A percentile compares a stretch with the other conserved stretches of the same genome.
Evolutionary conservation across 2,888 invertebrate species (phyloP).

Genomic region (Thysanoteuthis rhombus): DNA sequence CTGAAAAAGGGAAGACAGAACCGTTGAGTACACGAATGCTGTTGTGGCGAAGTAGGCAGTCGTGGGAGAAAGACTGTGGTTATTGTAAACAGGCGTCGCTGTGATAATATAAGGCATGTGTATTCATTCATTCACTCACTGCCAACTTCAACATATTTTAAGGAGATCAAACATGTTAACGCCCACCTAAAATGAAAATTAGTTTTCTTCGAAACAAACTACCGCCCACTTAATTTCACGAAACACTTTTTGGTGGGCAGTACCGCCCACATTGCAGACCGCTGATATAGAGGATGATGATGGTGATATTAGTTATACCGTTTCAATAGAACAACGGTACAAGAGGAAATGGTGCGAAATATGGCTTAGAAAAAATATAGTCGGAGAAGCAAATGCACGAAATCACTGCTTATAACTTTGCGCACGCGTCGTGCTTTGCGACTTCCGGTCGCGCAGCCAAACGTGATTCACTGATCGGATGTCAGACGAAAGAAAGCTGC

Average conservation of each 20-base stretch:
- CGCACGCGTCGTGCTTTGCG: constrained; percentile 12
- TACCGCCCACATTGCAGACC: too few species aligned
- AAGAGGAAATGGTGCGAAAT: not conserved
- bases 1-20: not conserved
- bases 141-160: too few species aligned
- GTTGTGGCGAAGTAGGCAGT: not conserved
- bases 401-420: not conserved
- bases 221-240: too few species aligned
- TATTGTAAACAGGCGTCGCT: not conserved
- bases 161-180: too few species aligned
- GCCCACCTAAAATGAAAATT: too few species aligned
- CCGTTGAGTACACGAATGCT: not conserved
- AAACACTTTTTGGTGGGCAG: too few species aligned
- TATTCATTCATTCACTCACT: too few species aligned
- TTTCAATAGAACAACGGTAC: not conserved
- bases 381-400: not conserved
- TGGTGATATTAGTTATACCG: not conserved
- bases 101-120: too few species aligned
- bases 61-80: not conserved
- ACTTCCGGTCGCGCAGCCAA: not conserved
- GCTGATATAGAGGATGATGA: not conserved
- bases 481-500: constrained; percentile 12
- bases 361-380: not conserved
- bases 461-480: not conserved
- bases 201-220: too few species aligned